Evolutionary conservation across 2,888 invertebrate genomes (phyloP).

Genomic region (Cecidostiba fungosa): DNA sequence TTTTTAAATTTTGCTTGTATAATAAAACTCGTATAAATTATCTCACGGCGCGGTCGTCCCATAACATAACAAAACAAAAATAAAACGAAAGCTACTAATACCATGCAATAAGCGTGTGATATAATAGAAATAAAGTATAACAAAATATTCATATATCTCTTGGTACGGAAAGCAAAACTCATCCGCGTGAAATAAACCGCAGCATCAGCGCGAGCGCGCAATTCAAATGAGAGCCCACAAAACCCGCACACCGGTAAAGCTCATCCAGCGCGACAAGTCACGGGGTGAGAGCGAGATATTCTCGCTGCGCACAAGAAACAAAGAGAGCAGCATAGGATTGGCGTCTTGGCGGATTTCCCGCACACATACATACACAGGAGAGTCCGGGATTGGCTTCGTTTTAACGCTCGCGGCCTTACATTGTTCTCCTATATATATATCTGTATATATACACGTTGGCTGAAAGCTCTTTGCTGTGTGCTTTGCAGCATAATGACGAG

Average conservation of each 20-base stretch:
- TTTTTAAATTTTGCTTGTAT: too few relatives aligned
- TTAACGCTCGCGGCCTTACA: not conserved
- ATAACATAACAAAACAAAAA: too few relatives aligned
- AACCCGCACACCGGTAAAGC: not conserved
- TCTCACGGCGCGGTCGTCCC: too few relatives aligned
- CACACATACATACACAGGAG: not conserved
- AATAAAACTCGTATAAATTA: too few relatives aligned
- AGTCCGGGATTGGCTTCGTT: conserved; percentile 52
- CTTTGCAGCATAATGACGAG: conserved; percentile 33
- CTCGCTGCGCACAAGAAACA: not conserved
- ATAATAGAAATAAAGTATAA: too few relatives aligned
- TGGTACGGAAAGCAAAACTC: not conserved
- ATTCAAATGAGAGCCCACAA: conserved; percentile 19
- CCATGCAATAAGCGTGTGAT: too few relatives aligned
- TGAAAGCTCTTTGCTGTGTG: conserved; percentile 6
- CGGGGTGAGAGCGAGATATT: not conserved
- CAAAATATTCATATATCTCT: not conserved
- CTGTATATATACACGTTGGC: not conserved
- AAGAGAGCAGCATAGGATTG: conserved; percentile 18
- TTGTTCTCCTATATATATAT: not conserved
- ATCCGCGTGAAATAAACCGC: not conserved
- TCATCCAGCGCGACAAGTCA: not conserved
- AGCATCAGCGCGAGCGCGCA: conserved; percentile 3
- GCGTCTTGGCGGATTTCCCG: conserved; percentile 51
- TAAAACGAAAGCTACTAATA: too few relatives aligned